Evolutionary conservation across 2,113 vertebrate species (phyloP).

Genomic region (Lepus americanus): DNA sequence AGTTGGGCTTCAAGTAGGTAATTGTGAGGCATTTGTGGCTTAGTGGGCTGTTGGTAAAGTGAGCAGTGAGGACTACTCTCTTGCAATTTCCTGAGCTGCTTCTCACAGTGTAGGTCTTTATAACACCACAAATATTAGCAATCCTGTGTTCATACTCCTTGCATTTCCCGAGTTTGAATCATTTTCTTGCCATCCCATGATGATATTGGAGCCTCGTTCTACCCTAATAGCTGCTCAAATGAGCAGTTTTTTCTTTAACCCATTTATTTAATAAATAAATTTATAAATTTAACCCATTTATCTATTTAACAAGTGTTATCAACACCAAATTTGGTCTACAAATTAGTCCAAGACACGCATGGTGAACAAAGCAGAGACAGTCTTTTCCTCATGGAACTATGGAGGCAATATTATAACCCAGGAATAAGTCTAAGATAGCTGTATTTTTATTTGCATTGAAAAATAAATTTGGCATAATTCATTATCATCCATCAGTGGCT

Average conservation of each 20-base stretch:
- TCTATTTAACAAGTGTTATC: neutral
- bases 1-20: neutral
- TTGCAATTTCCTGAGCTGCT: neutral
- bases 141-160: neutral
- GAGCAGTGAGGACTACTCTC: neutral
- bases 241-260: neutral
- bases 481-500: neutral
- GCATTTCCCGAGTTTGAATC: neutral
- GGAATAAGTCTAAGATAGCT: neutral
- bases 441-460: neutral
- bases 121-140: neutral
- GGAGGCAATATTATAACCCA: neutral
- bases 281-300: neutral
- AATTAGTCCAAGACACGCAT: neutral
- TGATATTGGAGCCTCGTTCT: neutral
- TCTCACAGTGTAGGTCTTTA: neutral
- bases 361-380: neutral
- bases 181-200: neutral
- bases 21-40: neutral
- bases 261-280: no score
- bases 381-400: neutral
- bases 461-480: neutral
- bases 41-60: neutral
- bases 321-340: neutral
- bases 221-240: neutral